Evolutionary conservation across 2,888 invertebrate genomes (phyloP), one percentile per base, ranked within the genome.

Genomic region (Augiades crinisus): DNA sequence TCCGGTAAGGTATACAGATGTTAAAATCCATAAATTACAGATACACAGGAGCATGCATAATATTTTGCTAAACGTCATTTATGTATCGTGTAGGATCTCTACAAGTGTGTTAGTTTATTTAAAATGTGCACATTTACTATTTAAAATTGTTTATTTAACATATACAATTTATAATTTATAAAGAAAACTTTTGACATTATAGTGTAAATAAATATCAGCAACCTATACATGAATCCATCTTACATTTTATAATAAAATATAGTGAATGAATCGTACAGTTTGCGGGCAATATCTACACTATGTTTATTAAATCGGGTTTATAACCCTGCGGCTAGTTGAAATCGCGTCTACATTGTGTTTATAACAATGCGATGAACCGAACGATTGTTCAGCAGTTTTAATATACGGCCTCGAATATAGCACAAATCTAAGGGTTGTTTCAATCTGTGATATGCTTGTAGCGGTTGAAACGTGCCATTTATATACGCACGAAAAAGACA

Each of bases 281-380:
- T 43, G 36, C 43, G 41, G 43, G 43, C 49, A 50, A 50, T 43
- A 33, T 49, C 34, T 50, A 43, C 41, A 43, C 49, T 50, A 27
- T 50, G 49, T 43, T 34, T 43, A 50, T 50, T 50, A 50, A 50
- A 50, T 50, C 41, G 49, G 27, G 24, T 50, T 50, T 43, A 43
- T 50, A 43, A 43, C 34, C 34, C 24, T 13, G 24, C 27, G 27
- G 27, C 41, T 40, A 34, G 49, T 50, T 43, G 41, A 27, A 37
- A 43, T 50, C 34, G 36, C 27, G 43, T 34, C 49, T 50, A 50
- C 50, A 50, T 50, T 50, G 50, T 50, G 43, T 44, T 50, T 44
- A 44, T 50, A 50, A 50, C 50, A 50, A 50, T 50, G 50, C 50
- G 43, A 50, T 50, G 50, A 50, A 50, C 50, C 43, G 36, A 50